Conservation (phyloP, 2,113 vertebrate genomes). For the Grammomys dolichurus region DNA sequence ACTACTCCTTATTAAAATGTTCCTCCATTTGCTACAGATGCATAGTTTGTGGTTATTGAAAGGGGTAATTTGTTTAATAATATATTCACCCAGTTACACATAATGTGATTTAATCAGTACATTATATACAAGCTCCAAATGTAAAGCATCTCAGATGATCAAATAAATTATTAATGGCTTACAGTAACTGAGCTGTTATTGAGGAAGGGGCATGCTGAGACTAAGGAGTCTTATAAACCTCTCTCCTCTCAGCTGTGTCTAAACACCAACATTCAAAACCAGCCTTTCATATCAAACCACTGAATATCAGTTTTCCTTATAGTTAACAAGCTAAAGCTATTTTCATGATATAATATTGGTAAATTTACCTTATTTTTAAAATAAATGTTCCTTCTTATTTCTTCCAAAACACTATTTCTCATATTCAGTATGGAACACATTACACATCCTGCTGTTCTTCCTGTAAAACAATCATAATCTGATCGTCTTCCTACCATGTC, state of each 20-base stretch:
- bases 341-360: not conserved
- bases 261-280: slow-evolving; percentile 35
- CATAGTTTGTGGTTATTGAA: slow-evolving; percentile 85
- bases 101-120: slow-evolving; percentile 87
- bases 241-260: not conserved
- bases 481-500: not conserved
- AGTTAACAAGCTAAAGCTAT: not conserved
- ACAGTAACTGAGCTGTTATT: slow-evolving; percentile 58
- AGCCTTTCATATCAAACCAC: not conserved
- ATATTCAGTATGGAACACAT: not conserved
- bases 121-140: slow-evolving; percentile 83
- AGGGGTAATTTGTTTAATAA: slow-evolving; percentile 86
- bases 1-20: slow-evolving; percentile 87
- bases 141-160: slow-evolving; percentile 83
- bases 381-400: not conserved
- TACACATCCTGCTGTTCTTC: not conserved
- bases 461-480: not conserved
- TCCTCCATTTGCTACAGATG: slow-evolving; percentile 84
- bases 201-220: slow-evolving; percentile 14
- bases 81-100: slow-evolving; percentile 85
- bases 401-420: not conserved
- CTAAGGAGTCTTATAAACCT: slow-evolving; percentile 47
- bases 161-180: slow-evolving; percentile 87
- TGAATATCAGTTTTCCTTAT: not conserved
- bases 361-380: not conserved